Conservation (phyloP, 2,113 vertebrate genomes). For the Crotophaga sulcirostris region DNA sequence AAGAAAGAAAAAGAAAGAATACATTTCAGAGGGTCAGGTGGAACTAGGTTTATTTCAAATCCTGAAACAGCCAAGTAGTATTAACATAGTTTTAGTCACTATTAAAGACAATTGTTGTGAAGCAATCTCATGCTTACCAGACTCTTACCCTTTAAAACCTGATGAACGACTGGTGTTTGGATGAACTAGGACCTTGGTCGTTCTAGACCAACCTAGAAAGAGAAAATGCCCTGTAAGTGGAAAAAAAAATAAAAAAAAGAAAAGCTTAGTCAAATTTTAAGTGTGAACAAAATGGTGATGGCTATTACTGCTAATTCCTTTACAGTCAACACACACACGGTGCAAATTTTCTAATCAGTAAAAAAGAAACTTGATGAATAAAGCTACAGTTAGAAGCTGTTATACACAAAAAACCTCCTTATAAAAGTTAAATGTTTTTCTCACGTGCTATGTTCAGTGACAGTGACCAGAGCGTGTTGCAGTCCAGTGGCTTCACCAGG, state of each 20-base stretch:
- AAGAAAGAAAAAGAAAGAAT: neutral
- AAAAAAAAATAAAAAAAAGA: neutral
- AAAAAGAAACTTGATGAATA: neutral
- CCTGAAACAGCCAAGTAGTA: neutral
- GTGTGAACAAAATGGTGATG: neutral
- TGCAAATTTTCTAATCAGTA: neutral
- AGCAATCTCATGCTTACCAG: neutral
- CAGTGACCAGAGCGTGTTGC: too few species aligned
- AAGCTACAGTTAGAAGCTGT: neutral
- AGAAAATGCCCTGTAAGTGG: neutral
- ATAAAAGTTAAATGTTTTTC: neutral
- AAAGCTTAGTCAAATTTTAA: neutral
- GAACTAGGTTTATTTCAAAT: neutral
- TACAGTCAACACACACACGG: neutral
- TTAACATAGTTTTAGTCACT: neutral
- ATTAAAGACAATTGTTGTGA: neutral
- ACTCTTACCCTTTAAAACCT: neutral
- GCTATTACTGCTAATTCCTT: neutral
- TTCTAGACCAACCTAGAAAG: neutral
- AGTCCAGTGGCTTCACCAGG: fast-evolving
- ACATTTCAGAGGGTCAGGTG: neutral
- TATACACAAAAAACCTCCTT: fast-evolving
- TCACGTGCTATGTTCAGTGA: neutral
- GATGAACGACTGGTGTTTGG: neutral
- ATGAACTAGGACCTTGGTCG: neutral